Conservation (phyloP, 1,140 invertebrate species). For the Achatina immaculata region DNA sequence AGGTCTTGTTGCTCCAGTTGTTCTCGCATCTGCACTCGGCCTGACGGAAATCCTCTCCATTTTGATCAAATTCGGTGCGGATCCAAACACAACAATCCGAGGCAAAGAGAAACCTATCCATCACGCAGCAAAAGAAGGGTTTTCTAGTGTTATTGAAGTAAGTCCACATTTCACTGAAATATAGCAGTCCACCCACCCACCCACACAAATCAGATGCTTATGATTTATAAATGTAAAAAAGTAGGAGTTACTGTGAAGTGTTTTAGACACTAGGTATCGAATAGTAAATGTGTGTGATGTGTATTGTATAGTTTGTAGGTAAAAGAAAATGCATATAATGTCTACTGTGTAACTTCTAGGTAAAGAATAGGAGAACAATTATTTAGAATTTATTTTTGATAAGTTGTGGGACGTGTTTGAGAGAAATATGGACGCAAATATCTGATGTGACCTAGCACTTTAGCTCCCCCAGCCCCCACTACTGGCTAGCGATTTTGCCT, state of each 20-base stretch:
- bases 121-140: constrained; percentile 62
- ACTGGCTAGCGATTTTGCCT: too few species aligned
- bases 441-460: too few species aligned
- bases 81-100: constrained; percentile 58
- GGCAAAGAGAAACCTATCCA: constrained; percentile 62
- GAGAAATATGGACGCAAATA: too few species aligned
- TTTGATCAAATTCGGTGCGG: constrained; percentile 47
- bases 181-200: too few species aligned
- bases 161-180: not conserved
- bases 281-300: not conserved
- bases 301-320: too few species aligned
- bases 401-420: too few species aligned
- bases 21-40: constrained; percentile 59
- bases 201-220: too few species aligned
- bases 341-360: too few species aligned
- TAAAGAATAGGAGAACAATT: too few species aligned
- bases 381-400: too few species aligned
- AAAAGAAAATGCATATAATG: too few species aligned
- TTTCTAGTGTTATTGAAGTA: constrained; percentile 47
- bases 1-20: constrained; percentile 63
- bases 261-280: not conserved
- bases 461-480: too few species aligned
- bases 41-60: constrained; percentile 42
- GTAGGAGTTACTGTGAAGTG: not conserved
- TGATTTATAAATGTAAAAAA: not conserved